Evolutionary conservation across 2,888 invertebrate genomes (phyloP), one percentile per base, ranked within the genome.

Genomic region (Pseudococcus jackbeardsleyi): DNA sequence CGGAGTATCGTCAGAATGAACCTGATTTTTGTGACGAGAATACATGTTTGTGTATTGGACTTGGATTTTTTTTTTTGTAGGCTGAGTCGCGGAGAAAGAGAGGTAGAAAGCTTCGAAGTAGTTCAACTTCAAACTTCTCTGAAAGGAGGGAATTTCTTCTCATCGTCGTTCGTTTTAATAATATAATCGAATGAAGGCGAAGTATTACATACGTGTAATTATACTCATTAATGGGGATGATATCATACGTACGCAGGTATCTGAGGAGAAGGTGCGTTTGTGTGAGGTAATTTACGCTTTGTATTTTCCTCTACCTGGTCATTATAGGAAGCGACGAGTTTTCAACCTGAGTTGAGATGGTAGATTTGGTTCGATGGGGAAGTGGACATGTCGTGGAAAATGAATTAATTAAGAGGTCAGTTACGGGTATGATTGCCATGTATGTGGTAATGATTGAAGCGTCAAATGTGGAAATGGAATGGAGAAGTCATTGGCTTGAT

Each of bases 221-320:
- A 72, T 72, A 33, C 12, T 72, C 33, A 72, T 72, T 72, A 72
- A 72, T 33, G 33, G 33, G 33, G 68, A 22, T 72, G 68, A 72
- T 72, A 72, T 72, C 68, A 59, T 59, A 72, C 0, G 68, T 22
- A 72, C 33, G 33, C 26, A n/a, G 59, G 19, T 46, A 46, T 7
- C 5, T 15, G 17, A 33, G 26, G 26, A 33, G 26, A 33, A 17
- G 19, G 64, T 64, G 19, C 19, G 22, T 64, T 15, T 15, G 9
- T 33, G 68, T 72, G 68, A 72, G 68, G 68, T 72, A 72, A 72
- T 72, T 72, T 72, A 33, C 68, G 68, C 68, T 72, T 72, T 33
- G 68, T 72, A 33, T 33, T 72, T 72, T 33, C 22, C 26, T 72
- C 68, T 72, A 72, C 68, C 22, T 72, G 12, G 68, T 72, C 33